A percentile compares a stretch with the other conserved stretches of the same genome.
Evolutionary conservation across 92 coral and sea anemone species (phyloP).

Genomic region (Palythoa grandiflora): DNA sequence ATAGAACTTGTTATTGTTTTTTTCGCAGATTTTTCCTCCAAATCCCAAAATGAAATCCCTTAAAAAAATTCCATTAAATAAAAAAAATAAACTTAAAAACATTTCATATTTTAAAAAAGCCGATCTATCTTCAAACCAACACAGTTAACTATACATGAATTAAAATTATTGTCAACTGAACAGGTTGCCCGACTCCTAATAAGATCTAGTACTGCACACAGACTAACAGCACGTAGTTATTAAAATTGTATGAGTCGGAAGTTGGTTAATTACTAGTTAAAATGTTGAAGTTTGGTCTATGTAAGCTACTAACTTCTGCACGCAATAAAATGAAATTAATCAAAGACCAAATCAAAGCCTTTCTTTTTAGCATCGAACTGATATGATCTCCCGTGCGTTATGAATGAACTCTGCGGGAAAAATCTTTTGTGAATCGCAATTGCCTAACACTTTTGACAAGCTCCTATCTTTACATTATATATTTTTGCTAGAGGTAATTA

Average conservation of each 20-base stretch:
- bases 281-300: slow-evolving; percentile 3
- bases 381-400: slow-evolving; percentile 10
- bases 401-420: neutral
- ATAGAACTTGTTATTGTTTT: neutral
- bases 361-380: slow-evolving; percentile 1
- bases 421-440: neutral
- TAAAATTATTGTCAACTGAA: slow-evolving; percentile 1
- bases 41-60: too few relatives aligned
- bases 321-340: neutral
- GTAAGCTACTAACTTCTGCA: slow-evolving; percentile 16
- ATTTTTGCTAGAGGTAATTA: neutral
- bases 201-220: neutral
- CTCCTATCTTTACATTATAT: neutral
- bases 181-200: neutral
- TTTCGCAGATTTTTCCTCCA: neutral
- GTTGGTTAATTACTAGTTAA: slow-evolving; percentile 4
- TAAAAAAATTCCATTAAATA: too few relatives aligned
- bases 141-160: neutral
- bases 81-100: neutral
- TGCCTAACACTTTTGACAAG: slow-evolving; percentile 12
- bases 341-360: slow-evolving; percentile 13
- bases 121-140: slow-evolving; percentile 7
- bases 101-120: neutral
- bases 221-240: slow-evolving; percentile 8
- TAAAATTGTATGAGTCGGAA: slow-evolving; percentile 6